Percentiles rank a stretch among this genome's conserved stretches.
These are phyloP conservation scores for Creontiades dilutus DNA, from an alignment of 2,888 invertebrate genomes.

Conservation along the genomic window DNA sequence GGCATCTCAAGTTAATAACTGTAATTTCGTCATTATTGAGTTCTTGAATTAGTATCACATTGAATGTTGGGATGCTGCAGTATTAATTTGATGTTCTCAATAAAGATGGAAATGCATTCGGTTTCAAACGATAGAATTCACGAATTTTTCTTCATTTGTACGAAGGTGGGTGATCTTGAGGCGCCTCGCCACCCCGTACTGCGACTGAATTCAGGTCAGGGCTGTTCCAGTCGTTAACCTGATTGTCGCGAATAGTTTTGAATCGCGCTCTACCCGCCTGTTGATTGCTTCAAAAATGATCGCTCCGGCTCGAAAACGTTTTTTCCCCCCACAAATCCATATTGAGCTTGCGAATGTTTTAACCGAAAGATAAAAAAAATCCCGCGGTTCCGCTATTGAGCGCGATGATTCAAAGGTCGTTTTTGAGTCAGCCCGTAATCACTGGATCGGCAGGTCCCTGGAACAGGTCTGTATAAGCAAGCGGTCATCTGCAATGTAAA, in stretches of 20 bases:
- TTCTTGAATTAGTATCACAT: too few relatives aligned
- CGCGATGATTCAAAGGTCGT: conserved; percentile 16
- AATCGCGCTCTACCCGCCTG: background rate
- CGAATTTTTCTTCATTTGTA: too few relatives aligned
- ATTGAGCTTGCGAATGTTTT: background rate
- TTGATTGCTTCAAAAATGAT: conserved; percentile 26
- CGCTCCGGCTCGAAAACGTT: background rate
- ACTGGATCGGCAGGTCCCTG: background rate
- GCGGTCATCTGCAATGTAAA: conserved; percentile 8
- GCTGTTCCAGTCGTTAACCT: conserved; percentile 53
- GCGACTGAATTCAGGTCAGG: conserved; percentile 37
- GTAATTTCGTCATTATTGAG: too few relatives aligned
- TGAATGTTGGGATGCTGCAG: too few relatives aligned
- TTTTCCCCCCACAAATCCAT: conserved; percentile 22
- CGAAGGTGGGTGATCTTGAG: background rate
- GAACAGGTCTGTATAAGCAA: background rate
- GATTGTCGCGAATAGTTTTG: conserved; percentile 52
- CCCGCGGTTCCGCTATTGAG: background rate
- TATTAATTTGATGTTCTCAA: too few relatives aligned
- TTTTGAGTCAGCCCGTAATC: conserved; percentile 23
- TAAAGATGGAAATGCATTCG: too few relatives aligned
- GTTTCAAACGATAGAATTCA: too few relatives aligned
- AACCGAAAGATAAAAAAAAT: background rate
- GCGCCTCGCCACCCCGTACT: background rate
- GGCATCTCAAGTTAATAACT: too few relatives aligned